These are phyloP conservation scores for Conus betulinus DNA, from an alignment of 1,140 invertebrate species.

Conservation along the genomic window DNA sequence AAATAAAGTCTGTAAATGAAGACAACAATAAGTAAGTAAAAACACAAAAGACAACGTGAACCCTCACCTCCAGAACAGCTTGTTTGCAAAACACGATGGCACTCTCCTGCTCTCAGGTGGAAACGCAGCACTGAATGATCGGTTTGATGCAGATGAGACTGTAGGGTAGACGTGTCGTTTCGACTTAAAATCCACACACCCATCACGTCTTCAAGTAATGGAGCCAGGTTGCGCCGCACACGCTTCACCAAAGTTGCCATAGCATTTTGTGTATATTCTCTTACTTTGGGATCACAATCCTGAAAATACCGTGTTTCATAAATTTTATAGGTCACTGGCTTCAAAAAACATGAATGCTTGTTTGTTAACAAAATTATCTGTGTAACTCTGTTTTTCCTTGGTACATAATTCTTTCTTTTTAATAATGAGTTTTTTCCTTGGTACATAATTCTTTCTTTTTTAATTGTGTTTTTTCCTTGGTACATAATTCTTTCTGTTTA, in stretches of 20 bases:
- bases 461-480: too few relatives aligned
- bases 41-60: not conserved
- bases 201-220: constrained; percentile 85
- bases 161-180: constrained; percentile 89
- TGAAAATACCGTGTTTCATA: constrained; percentile 37
- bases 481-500: too few relatives aligned
- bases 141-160: constrained; percentile 83
- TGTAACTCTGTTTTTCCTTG: not conserved
- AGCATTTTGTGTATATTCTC: constrained; percentile 81
- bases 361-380: not conserved
- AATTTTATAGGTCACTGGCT: not conserved
- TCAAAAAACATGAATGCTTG: not conserved
- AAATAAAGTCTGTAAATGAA: too few relatives aligned
- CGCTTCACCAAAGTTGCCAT: constrained; percentile 82
- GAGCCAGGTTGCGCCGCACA: constrained; percentile 85
- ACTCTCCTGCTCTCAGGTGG: constrained; percentile 81
- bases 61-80: constrained; percentile 82
- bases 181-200: constrained; percentile 82
- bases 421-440: too few relatives aligned
- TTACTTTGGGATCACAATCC: constrained; percentile 87
- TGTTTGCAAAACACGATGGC: constrained; percentile 86
- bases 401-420: not conserved
- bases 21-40: too few relatives aligned
- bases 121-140: constrained; percentile 84
- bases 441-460: too few relatives aligned